Percentiles rank a stretch among this genome's conserved stretches.
phyloP scores from a whole-genome alignment of 2,797 vertebrate genomes.

The Bufotes viridis region DNA sequence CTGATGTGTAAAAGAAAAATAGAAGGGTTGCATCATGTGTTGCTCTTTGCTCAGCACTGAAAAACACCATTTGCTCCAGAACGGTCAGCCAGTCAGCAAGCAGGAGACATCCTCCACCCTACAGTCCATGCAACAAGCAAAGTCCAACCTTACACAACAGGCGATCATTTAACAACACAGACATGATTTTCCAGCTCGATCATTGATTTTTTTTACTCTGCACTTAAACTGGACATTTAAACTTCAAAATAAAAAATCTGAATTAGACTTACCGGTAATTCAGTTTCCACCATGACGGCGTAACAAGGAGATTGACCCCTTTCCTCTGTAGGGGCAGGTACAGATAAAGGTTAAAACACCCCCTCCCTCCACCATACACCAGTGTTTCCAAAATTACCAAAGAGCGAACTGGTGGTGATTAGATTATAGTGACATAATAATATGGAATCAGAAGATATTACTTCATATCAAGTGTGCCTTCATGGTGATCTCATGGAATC shows the following conservation, averaged over 20 bases:
- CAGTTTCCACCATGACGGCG: no score
- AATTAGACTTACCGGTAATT: no score
- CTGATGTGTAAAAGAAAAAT: background rate
- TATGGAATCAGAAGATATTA: no score
- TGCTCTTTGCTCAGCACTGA: conserved; percentile 37
- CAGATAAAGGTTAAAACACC: no score
- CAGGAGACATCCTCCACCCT: conserved; percentile 1
- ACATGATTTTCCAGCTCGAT: background rate
- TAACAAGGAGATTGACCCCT: no score
- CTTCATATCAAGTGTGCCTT: no score
- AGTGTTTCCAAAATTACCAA: no score
- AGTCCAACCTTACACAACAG: conserved; percentile 38
- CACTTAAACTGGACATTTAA: background rate
- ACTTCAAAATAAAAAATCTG: background rate
- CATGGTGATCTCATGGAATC: no score
- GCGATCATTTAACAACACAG: conserved; percentile 48
- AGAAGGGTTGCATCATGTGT: conserved; percentile 7
- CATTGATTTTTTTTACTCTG: background rate
- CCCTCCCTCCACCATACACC: no score
- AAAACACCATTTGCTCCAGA: conserved; percentile 15
- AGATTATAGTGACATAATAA: no score
- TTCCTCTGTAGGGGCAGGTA: no score
- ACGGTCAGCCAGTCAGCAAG: background rate
- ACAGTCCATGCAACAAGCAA: background rate
- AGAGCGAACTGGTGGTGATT: no score